Conservation (phyloP, 2,113 vertebrate genomes). For the Cavia porcellus region DNA sequence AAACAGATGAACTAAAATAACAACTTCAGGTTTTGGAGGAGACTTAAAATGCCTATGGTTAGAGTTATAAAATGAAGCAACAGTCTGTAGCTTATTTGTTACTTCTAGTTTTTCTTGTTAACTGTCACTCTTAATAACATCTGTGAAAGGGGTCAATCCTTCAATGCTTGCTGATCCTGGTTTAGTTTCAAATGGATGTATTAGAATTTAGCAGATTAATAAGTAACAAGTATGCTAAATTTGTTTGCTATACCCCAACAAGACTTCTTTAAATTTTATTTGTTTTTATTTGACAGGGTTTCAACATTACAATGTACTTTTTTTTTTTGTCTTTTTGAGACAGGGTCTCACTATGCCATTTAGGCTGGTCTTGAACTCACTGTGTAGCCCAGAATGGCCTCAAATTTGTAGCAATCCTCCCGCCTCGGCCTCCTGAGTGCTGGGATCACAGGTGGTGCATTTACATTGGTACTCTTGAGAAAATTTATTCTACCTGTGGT, state of each 20-base stretch:
- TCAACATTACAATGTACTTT: not conserved
- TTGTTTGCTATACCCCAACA: not conserved
- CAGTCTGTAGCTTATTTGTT: slow-evolving; percentile 7
- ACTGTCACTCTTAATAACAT: slow-evolving; percentile 5
- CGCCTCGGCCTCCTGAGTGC: too few species aligned
- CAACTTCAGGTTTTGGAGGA: not conserved
- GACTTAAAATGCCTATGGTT: slow-evolving; percentile 5
- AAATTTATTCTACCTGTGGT: not conserved
- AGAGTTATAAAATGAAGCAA: slow-evolving; percentile 50
- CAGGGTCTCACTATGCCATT: too few species aligned
- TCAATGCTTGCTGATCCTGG: not conserved
- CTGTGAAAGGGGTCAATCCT: not conserved
- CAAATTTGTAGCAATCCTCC: too few species aligned
- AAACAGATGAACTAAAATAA: not conserved
- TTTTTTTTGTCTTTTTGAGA: too few species aligned
- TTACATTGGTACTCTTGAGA: not conserved
- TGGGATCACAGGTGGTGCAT: too few species aligned
- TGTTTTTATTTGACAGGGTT: slow-evolving; percentile 42
- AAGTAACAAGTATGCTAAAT: slow-evolving; percentile 53
- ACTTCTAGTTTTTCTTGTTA: slow-evolving; percentile 28
- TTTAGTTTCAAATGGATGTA: slow-evolving; percentile 34
- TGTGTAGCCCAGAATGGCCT: too few species aligned
- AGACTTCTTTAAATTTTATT: not conserved
- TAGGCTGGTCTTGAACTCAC: too few species aligned
- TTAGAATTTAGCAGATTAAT: slow-evolving; percentile 52